A percentile compares a stretch with the other conserved stretches of the same genome.
Evolutionary conservation across 2,888 invertebrate genomes (phyloP).

Genomic region (Dryobota labecula): DNA sequence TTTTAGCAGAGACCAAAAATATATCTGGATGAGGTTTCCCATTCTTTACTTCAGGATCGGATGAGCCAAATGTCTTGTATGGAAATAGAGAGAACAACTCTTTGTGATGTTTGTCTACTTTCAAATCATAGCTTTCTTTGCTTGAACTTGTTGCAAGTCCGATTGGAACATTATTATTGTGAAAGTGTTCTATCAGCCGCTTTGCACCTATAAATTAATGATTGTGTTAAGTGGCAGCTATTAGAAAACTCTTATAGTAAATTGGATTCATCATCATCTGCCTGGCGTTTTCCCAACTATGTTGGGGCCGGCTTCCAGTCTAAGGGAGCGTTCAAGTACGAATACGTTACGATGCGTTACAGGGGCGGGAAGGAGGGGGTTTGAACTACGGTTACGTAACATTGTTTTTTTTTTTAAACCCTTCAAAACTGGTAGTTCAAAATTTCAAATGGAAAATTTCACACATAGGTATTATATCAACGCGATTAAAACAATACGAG

Average conservation of each 20-base stretch:
- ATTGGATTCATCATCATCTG: too few species aligned
- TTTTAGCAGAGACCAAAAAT: conserved; percentile 93
- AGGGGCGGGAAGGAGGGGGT: too few species aligned
- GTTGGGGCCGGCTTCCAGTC: too few species aligned
- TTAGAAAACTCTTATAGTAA: not conserved
- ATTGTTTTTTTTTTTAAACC: too few species aligned
- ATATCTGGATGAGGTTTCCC: conserved; percentile 98
- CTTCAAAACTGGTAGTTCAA: too few species aligned
- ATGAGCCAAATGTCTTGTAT: conserved; percentile 94
- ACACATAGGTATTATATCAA: too few species aligned
- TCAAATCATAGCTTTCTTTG: conserved; percentile 92
- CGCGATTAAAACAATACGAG: too few species aligned
- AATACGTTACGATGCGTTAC: too few species aligned
- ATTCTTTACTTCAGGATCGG: conserved; percentile 95
- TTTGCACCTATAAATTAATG: conserved; percentile 92
- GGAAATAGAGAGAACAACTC: conserved; percentile 92
- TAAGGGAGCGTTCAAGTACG: too few species aligned
- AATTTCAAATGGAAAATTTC: too few species aligned
- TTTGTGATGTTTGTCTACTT: conserved; percentile 92
- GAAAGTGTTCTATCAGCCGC: conserved; percentile 93
- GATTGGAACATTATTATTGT: conserved; percentile 93
- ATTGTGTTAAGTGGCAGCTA: not conserved
- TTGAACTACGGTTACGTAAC: too few species aligned
- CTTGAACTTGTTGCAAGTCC: conserved; percentile 97
- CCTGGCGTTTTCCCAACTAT: too few species aligned